Percentiles rank a stretch among this genome's conserved stretches.
Evolutionary conservation across 2,797 vertebrate species (phyloP).

Genomic region (Tachyglossus aculeatus): DNA sequence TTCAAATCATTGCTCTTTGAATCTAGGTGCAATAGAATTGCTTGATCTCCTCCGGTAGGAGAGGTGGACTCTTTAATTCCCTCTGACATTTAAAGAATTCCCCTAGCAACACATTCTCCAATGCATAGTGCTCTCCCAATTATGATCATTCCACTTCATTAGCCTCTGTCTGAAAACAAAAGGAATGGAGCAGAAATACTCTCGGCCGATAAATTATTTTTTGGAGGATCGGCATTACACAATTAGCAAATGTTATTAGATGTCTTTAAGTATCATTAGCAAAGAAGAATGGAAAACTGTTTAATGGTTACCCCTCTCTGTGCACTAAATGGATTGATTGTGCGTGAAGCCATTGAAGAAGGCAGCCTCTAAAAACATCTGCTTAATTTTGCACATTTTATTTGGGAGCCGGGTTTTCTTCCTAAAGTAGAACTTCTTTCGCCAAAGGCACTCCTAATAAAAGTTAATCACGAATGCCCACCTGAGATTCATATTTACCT

Average conservation of each 20-base stretch:
- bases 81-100: conserved; percentile 25
- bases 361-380: conserved; percentile 32
- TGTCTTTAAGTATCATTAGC: conserved; percentile 51
- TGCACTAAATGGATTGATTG: conserved; percentile 39
- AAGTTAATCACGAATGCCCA: not conserved
- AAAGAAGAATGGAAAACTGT: conserved; percentile 48
- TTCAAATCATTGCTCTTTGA: conserved; percentile 29
- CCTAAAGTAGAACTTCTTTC: not conserved
- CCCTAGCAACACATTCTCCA: conserved; percentile 4
- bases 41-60: conserved; percentile 17
- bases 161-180: conserved; percentile 35
- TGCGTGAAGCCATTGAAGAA: conserved; percentile 13
- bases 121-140: not conserved
- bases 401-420: conserved; percentile 16
- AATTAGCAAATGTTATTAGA: conserved; percentile 50
- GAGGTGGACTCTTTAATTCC: conserved; percentile 9
- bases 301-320: conserved; percentile 44
- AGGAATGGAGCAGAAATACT: conserved; percentile 34
- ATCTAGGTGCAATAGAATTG: conserved; percentile 6
- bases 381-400: conserved; percentile 20
- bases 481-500: not conserved
- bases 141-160: conserved; percentile 39
- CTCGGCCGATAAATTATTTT: conserved; percentile 35
- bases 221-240: conserved; percentile 11
- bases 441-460: not conserved